Conservation (phyloP, 2,113 vertebrate genomes). For the Oryzias melastigma region DNA sequence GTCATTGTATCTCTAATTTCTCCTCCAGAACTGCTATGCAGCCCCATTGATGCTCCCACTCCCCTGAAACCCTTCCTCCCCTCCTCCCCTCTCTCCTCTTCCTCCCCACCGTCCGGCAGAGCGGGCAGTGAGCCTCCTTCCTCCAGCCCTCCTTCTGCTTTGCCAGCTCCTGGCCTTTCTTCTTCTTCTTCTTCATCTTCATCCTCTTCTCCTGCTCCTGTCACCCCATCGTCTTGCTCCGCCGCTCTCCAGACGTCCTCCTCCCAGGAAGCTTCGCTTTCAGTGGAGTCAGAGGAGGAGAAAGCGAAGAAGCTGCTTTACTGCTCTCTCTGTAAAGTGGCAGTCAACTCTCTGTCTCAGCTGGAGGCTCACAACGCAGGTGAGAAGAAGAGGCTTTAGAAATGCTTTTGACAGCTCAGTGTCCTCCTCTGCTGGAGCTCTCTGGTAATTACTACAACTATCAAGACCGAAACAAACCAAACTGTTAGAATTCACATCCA, state of each 20-base stretch:
- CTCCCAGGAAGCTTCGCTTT: slow-evolving; percentile 48
- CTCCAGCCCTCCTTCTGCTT: slow-evolving; percentile 55
- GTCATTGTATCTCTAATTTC: background rate
- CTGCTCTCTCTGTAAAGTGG: slow-evolving; percentile 98
- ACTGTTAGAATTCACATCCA: too few species aligned
- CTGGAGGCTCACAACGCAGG: slow-evolving; percentile 97
- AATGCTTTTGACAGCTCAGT: background rate
- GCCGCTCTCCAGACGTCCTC: slow-evolving; percentile 34
- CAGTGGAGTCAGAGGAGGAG: slow-evolving; percentile 90
- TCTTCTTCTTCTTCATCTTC: slow-evolving; percentile 21
- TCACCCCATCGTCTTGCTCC: slow-evolving; percentile 31
- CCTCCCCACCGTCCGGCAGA: slow-evolving; percentile 48
- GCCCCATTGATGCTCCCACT: slow-evolving; percentile 19
- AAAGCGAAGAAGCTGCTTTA: slow-evolving; percentile 97
- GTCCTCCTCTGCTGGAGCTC: too few species aligned
- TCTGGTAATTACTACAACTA: too few species aligned
- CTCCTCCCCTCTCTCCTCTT: slow-evolving; percentile 43
- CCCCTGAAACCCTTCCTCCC: slow-evolving; percentile 47
- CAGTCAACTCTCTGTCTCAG: slow-evolving; percentile 96
- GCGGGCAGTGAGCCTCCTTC: slow-evolving; percentile 56
- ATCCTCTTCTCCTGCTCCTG: slow-evolving; percentile 12
- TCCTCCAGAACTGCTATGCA: slow-evolving; percentile 40
- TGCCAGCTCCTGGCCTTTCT: slow-evolving; percentile 49
- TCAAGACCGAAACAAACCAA: too few species aligned
- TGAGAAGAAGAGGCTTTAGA: slow-evolving; percentile 42